Base-by-base conservation (phyloP, 2,113 vertebrate genomes). In the Ceyx margarethae region DNA sequence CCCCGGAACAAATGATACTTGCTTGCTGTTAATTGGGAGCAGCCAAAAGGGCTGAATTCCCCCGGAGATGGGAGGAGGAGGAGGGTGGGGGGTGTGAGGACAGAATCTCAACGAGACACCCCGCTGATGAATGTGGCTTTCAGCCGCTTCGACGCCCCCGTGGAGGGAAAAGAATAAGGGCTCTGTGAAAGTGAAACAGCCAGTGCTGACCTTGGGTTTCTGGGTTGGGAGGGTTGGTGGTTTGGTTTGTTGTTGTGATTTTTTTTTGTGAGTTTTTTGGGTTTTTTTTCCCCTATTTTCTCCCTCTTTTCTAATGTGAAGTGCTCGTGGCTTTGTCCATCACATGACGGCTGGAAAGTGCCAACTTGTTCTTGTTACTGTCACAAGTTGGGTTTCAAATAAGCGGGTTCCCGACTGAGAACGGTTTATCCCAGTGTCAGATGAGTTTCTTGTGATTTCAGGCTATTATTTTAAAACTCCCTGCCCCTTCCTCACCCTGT, bases 151-250 rank as follows among this genome's bases (percentile, higher is more conserved):
- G 93, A 56, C 69, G 7, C 31, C 85, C 89, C 96, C 77, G 62
- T 85, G 67, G 87, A 74, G 94, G 73, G 91, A 78, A 79, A 93
- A 95, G 96, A 65, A 46, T 91, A 64, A 81, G 91, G 84, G 91
- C 87, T 87, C 89, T 96, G 94, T 97, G 86, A 62, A 91, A 96
- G 88, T 42, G 75, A 94, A 96, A 88, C 93, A 95, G 87, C 50
- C 73, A 92, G 89, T 94, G 87, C 94, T 96, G 97, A 97, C 96
- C 96, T 96, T 96, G 95, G 95, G 77, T 92, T 95, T 96, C 95
- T 95, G 91, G 91, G 87, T 93, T 90, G 91, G 45, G 26, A 43
- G 48, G 22, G 23, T 1, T 45, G 48, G 80, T 33, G 20, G 29
- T 22, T 45, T 31, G 28, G 5, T 62, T 62, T 35, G 37, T 37